Evolutionary conservation across 2,113 vertebrate species (phyloP).

Genomic region (Columba livia): DNA sequence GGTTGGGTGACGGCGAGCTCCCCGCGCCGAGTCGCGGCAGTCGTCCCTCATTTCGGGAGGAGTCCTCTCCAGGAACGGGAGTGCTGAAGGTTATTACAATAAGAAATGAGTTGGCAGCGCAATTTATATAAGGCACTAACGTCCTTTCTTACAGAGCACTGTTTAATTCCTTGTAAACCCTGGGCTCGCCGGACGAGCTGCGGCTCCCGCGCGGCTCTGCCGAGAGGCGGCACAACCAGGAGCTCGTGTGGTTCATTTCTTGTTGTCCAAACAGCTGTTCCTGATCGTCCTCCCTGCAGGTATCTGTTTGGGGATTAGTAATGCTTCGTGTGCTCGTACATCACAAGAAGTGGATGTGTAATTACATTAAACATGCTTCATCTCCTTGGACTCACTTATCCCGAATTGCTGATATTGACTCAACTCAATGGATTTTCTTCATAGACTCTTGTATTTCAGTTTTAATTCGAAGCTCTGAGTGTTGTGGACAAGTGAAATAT

Average conservation of each 20-base stretch:
- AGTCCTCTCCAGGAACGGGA: slow-evolving; percentile 60
- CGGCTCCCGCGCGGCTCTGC: slow-evolving; percentile 30
- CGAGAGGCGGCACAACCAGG: slow-evolving; percentile 49
- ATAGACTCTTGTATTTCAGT: not conserved
- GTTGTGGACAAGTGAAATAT: slow-evolving; percentile 27
- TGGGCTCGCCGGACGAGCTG: slow-evolving; percentile 38
- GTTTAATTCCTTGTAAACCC: slow-evolving; percentile 71
- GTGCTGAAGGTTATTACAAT: slow-evolving; percentile 60
- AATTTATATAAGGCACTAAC: slow-evolving; percentile 57
- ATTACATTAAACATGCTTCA: slow-evolving; percentile 81
- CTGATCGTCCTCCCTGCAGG: slow-evolving; percentile 74
- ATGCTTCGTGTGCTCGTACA: slow-evolving; percentile 71
- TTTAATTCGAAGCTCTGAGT: slow-evolving; percentile 52
- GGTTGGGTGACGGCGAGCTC: slow-evolving; percentile 33
- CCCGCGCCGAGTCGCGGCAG: slow-evolving; percentile 41
- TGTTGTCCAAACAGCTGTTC: slow-evolving; percentile 77
- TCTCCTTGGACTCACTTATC: slow-evolving; percentile 69
- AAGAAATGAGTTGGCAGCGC: slow-evolving; percentile 62
- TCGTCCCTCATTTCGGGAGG: slow-evolving; percentile 70
- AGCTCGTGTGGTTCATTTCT: slow-evolving; percentile 64
- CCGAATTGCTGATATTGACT: slow-evolving; percentile 37
- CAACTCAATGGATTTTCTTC: not conserved
- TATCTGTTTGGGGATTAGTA: slow-evolving; percentile 80
- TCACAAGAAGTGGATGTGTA: slow-evolving; percentile 78
- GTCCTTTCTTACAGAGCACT: slow-evolving; percentile 46